Base-by-base conservation (phyloP, 2,113 vertebrate genomes). In the Cyanoliseus patagonus region DNA sequence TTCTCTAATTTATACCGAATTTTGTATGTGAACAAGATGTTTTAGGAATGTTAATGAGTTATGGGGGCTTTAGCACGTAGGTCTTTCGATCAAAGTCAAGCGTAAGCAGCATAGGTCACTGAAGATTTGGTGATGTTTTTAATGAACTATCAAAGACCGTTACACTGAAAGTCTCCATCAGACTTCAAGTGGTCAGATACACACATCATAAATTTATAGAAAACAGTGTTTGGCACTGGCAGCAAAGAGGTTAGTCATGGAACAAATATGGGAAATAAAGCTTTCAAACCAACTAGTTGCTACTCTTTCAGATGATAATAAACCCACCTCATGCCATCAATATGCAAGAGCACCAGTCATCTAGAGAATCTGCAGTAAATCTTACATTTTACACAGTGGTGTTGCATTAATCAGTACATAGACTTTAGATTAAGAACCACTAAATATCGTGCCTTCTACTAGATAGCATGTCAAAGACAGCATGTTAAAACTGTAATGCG, bases 1-100 rank as follows among this genome's bases (percentile, higher is more conserved):
- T 96, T 93, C 83, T 92, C 64, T 91, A 95, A 95, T 94, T 96
- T 92, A 94, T 86, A 94, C 81, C 31, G 23, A 86, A 82, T 95
- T 95, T 84, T 84, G 51, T 88, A 92, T 46, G 47, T 86, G 94
- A 91, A 92, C 80, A 92, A 78, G 51, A 95, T 23, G 8, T 52
- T 92, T 85, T 35, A 67, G 42, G 86, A 91, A 95, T 91, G 39
- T 62, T 92, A 94, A 94, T 81, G 42, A 95, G 88, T 86, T 83
- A 84, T 10, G 69, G 37, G 37, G 61, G 18, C 64, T 92, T 92
- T 61, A 92, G 63, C 44, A 35, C 35, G 37, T 35, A 86, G 79
- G 76, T 70, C 76, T 92, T 42, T 46, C 83, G 55, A 95, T 82
- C 51, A 88, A 94, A 94, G 77, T 84, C 51, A 94, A 46, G 39